phyloP scores from a whole-genome alignment of 2,888 invertebrate genomes.

The Calliopum simillimum region DNA sequence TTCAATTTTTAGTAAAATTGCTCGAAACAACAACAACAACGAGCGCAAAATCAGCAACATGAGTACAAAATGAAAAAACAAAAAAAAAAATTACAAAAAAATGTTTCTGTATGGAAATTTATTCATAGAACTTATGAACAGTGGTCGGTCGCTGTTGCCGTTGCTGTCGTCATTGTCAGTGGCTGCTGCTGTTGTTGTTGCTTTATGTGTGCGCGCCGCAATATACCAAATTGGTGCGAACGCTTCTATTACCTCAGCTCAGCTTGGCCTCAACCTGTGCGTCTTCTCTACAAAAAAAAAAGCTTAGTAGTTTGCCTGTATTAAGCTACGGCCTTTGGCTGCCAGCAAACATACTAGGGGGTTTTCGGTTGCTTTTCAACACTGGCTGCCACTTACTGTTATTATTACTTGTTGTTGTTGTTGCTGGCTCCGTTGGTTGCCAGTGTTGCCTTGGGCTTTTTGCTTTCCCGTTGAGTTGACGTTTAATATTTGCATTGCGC shows the following conservation, averaged over 20 bases:
- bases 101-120: conserved; percentile 62
- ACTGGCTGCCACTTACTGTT: conserved; percentile 1
- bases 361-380: neutral
- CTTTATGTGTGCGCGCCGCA: conserved; percentile 8
- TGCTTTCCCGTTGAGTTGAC: conserved; percentile 8
- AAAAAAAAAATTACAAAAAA: conserved; percentile 21
- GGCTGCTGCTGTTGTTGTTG: neutral
- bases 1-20: conserved; percentile 32
- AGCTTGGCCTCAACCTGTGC: conserved; percentile 1
- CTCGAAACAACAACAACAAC: neutral
- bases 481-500: conserved; percentile 3
- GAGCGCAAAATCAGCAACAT: neutral
- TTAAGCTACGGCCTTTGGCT: conserved; percentile 4
- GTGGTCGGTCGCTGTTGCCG: conserved; percentile 6
- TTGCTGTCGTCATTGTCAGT: neutral
- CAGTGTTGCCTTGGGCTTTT: conserved; percentile 20
- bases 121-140: conserved; percentile 65
- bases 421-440: neutral
- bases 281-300: too few relatives aligned
- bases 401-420: neutral
- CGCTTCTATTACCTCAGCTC: conserved; percentile 17
- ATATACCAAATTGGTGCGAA: conserved; percentile 29
- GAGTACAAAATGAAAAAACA: neutral
- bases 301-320: conserved; percentile 6
- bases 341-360: neutral